These are phyloP conservation scores for Clanis bilineata DNA, from an alignment of 2,888 invertebrate species.

Conservation along the genomic window DNA sequence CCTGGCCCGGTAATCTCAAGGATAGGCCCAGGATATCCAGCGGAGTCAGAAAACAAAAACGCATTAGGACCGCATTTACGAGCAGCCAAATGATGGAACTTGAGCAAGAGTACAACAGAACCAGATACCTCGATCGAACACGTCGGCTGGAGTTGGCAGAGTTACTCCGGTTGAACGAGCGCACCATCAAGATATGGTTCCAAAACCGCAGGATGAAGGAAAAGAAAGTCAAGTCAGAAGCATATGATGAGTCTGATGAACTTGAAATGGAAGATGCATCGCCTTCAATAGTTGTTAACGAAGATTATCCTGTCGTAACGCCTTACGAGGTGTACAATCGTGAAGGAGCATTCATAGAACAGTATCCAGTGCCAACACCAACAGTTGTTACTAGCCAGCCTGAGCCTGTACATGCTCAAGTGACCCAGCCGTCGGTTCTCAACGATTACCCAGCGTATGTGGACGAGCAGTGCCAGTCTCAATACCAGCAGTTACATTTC, in stretches of 20 bases:
- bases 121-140: conserved; percentile 87
- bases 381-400: conserved; percentile 25
- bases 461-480: conserved; percentile 33
- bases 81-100: conserved; percentile 88
- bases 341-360: conserved; percentile 40
- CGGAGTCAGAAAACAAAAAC: conserved; percentile 73
- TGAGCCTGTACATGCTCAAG: conserved; percentile 10
- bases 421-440: neutral
- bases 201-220: conserved; percentile 90
- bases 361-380: conserved; percentile 38
- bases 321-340: conserved; percentile 36
- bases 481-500: conserved; percentile 36
- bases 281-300: conserved; percentile 36
- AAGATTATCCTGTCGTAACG: conserved; percentile 34
- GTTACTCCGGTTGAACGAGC: conserved; percentile 46
- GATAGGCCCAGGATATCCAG: conserved; percentile 22
- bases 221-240: conserved; percentile 82
- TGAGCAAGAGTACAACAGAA: conserved; percentile 87
- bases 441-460: conserved; percentile 32
- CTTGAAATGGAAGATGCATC: conserved; percentile 48
- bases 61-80: conserved; percentile 90
- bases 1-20: conserved; percentile 34
- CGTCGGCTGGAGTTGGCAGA: conserved; percentile 85
- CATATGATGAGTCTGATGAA: conserved; percentile 50
- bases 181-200: conserved; percentile 90